Base-by-base conservation (phyloP, 2,888 invertebrate species). In the Cristatella mucedo region DNA sequence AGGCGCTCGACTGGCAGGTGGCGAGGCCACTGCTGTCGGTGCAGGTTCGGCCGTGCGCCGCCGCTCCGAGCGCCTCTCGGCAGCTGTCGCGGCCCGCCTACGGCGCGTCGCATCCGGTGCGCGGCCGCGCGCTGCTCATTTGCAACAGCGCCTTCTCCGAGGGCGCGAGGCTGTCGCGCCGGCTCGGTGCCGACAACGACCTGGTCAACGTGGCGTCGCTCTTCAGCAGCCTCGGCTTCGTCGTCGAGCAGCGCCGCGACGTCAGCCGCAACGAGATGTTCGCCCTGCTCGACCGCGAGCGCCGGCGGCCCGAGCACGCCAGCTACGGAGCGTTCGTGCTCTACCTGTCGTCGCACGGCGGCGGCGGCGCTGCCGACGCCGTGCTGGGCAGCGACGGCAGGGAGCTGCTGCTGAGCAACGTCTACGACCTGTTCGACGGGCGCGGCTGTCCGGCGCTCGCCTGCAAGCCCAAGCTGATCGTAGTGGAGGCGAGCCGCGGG, bases 381-480 rank as follows among this genome's bases (percentile, higher is more conserved):
- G 26, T 36, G 4, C 15, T 29, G 13, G 22, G 36, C 18, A 11
- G 24, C 5, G 36, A 36, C 18, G 36, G 36, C 4, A 21, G 26
- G 4, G 26, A 29, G 13, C 21, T 36, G 6, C 26, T 16, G 13
- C 5, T 36, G n/a, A 11, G 13, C 5, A 29, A 36, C 15, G 26
- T 36, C 15, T 36, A 36, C 18, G 6, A 22, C n/a, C 36, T 26
- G 24, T 36, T 36, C 26, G 36, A 36, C 26, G 26, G 24, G 16
- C 34, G n/a, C 2, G 15, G 22, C 7, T 43, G 43, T 38, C 42
- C 42, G 19, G 34, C 19, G 9, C 26, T 43, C 6, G 43, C 43
- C 20, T 41, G 43, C n/a, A 43, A 43, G 24, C 43, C 43, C 6
- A 43, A 43, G 29, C 21, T 43, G 13, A 43, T 43, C 21, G 43